Base-by-base conservation (phyloP, 1,140 invertebrate species). In the Rhagoletis zephyria region DNA sequence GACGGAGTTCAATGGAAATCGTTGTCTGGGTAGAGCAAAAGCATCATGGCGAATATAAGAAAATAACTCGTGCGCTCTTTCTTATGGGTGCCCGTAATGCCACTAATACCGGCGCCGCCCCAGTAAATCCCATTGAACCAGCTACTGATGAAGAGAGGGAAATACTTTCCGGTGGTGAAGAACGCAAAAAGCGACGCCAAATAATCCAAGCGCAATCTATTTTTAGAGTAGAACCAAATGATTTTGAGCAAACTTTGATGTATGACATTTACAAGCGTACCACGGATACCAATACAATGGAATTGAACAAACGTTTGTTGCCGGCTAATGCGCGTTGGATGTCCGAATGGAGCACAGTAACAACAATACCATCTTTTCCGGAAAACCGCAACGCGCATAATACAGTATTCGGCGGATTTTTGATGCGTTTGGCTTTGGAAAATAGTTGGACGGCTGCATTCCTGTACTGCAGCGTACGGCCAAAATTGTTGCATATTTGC, bases 321-420 rank as follows among this genome's bases (percentile, higher is more conserved):
- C 96, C 96, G 59, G 89, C 93, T 14, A 94, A 95, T 88, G 93
- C 93, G 87, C 93, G 94, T 6, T 97, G 96, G 95, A 96, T 97
- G 95, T 94, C 95, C 42, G 89, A 92, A 64, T 90, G 91, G 4
- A 92, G 87, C 77, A 90, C 92, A 56, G 91, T 90, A 88, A 92
- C 90, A 89, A 92, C 91, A 4, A 90, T 93, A 48, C 89, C 91
- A 1, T 92, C 91, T 1, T 92, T 91, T 30, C 92, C 92, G 1
- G 91, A 93, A 70, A 89, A 93, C 85, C 89, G 96, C 85, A 97
- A 97, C 93, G 93, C 96, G 74, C 96, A 97, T 90, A 96, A 96
- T 90, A 97, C 96, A 90, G 95, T 97, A 64, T 97, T 97, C 93
- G 97, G 97, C 87, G 97, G 97, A 0, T 97, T 95, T 92, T 93